These are phyloP conservation scores for Ips nitidus DNA, from an alignment of 1,140 invertebrate genomes.

Conservation along the genomic window DNA sequence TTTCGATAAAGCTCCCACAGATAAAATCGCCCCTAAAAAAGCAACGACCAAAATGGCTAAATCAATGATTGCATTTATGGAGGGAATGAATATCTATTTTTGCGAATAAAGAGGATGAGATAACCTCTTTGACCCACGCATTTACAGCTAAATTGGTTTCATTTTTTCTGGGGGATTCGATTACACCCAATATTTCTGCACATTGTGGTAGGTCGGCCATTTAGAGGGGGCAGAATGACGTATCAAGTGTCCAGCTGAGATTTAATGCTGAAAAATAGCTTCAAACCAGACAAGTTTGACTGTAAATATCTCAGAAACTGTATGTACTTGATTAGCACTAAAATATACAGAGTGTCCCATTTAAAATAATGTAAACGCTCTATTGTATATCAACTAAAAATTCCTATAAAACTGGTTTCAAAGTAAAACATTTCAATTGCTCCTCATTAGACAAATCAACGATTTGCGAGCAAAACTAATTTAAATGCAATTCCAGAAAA, in stretches of 20 bases:
- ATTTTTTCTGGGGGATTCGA: slow-evolving; percentile 19
- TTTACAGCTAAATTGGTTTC: slow-evolving; percentile 27
- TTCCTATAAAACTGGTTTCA: no score
- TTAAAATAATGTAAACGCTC: no score
- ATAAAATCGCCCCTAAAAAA: slow-evolving; percentile 25
- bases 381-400: no score
- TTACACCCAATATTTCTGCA: slow-evolving; percentile 24
- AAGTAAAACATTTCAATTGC: no score
- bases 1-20: background rate
- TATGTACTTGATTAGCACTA: no score
- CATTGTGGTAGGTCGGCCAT: slow-evolving; percentile 10
- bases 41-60: slow-evolving; percentile 27
- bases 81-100: slow-evolving; percentile 30
- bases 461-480: no score
- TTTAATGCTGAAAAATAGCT: no score
- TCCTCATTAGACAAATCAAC: no score
- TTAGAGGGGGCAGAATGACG: background rate
- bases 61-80: slow-evolving; percentile 27
- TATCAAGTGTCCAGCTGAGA: background rate
- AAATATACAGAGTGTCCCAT: no score
- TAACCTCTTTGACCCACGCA: slow-evolving; percentile 29
- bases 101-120: slow-evolving; percentile 21
- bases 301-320: no score
- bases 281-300: no score
- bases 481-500: no score